A percentile compares a stretch with the other conserved stretches of the same genome.
phyloP scores from a whole-genome alignment of 2,888 invertebrate genomes.

The Desoria tigrina region DNA sequence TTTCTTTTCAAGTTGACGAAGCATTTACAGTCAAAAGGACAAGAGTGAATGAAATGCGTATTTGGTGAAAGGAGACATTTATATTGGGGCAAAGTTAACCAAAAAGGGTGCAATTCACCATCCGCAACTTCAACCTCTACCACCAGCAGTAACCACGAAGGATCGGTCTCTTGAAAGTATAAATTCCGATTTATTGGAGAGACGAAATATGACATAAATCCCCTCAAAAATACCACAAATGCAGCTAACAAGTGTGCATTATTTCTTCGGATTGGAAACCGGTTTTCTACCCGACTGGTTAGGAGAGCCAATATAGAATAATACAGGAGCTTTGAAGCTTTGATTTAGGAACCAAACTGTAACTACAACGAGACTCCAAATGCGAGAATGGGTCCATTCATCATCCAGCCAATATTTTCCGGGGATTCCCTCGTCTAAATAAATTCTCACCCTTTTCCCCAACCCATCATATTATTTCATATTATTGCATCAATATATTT shows the following conservation, averaged over 20 bases:
- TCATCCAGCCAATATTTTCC: constrained; percentile 22
- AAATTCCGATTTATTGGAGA: neutral
- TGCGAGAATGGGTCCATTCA: constrained; percentile 13
- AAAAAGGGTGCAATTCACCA: no score
- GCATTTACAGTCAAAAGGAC: no score
- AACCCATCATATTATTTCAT: constrained; percentile 12
- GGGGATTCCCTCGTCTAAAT: constrained; percentile 19
- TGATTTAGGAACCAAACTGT: constrained; percentile 20
- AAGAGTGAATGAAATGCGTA: no score
- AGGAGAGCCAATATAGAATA: neutral
- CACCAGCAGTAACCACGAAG: no score
- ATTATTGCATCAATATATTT: constrained; percentile 11
- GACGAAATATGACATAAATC: constrained; percentile 10
- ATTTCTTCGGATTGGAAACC: constrained; percentile 31
- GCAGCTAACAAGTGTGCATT: constrained; percentile 45
- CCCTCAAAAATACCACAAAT: constrained; percentile 16
- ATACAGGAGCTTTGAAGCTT: neutral
- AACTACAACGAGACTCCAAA: neutral
- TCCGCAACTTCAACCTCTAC: no score
- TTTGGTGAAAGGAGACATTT: no score
- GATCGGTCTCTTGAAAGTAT: no score
- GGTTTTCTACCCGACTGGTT: constrained; percentile 3
- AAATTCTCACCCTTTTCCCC: constrained; percentile 22
- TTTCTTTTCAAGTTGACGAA: no score
- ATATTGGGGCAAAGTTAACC: no score